These are phyloP conservation scores for Melinopterus prodromus DNA, from an alignment of 2,888 invertebrate genomes.

Conservation along the genomic window DNA sequence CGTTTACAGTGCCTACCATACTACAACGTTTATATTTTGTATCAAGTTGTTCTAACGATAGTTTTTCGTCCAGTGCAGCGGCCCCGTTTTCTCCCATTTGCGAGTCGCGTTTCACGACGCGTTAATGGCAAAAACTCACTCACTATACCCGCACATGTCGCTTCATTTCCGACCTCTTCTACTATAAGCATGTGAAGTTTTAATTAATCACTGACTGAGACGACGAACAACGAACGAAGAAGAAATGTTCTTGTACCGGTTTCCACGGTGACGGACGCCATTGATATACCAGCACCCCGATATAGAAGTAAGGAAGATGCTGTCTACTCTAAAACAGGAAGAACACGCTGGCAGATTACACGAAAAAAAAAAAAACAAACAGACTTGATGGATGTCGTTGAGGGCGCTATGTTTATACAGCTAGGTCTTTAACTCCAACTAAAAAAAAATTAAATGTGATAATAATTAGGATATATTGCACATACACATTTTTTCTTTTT, in stretches of 20 bases:
- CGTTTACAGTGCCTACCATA: background rate
- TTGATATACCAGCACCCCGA: background rate
- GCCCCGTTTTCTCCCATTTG: background rate
- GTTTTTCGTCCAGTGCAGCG: background rate
- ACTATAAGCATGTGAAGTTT: background rate
- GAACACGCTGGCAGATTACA: too few species aligned
- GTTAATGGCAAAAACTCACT: background rate
- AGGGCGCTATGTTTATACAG: too few species aligned
- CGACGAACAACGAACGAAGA: background rate
- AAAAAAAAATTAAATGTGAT: too few species aligned
- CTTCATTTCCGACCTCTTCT: conserved; percentile 4
- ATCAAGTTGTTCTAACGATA: background rate
- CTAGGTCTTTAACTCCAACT: too few species aligned
- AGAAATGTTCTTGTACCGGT: conserved; percentile 4
- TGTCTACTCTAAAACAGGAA: too few species aligned
- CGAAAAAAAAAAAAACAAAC: too few species aligned
- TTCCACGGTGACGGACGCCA: background rate
- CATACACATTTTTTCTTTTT: too few species aligned
- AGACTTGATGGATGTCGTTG: too few species aligned
- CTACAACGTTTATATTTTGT: background rate
- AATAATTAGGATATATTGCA: too few species aligned
- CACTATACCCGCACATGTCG: background rate
- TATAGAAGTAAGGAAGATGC: background rate
- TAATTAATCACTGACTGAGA: background rate
- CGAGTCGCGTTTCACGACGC: background rate